Base-by-base conservation (phyloP, 2,113 vertebrate species). In the Stegastes partitus region DNA sequence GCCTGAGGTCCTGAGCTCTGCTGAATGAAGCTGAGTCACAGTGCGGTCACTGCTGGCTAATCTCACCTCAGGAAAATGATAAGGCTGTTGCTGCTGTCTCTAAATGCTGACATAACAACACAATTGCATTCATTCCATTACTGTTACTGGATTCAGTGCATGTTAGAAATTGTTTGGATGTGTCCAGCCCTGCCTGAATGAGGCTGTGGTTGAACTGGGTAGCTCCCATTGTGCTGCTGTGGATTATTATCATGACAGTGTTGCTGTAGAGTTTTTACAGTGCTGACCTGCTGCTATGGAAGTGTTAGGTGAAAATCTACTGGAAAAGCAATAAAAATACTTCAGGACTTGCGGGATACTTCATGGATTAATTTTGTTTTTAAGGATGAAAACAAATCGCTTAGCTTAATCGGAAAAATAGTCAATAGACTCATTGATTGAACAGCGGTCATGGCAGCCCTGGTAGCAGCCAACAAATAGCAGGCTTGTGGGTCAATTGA, bases 21-120 rank as follows among this genome's bases (percentile, higher is more conserved):
- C 79, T 61, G 53, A 64, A 18, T 47, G 45, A 10, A 1, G 72
- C 83, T 86, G 86, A 92, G 82, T 86, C 83, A 85, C 75, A 23
- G 50, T 54, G 62, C n/a, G 77, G 51, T 68, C 65, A 67, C 71
- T 69, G 57, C 77, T 57, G 64, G 69, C 68, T 67, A 66, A 68
- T 70, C 74, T 53, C 63, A 68, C 81, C 77, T 51, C 81, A 74
- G 71, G 49, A 69, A 65, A 59, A 79, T 23, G 68, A 72, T 64
- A 57, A 64, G 2, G 5, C 54, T 23, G 0, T 3, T 26, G 62
- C 72, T 74, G 18, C 69, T n/a, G 39, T 21, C 68, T 84, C 50
- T 53, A 25, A 74, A 70, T 21, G 47, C 62, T 68, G 80, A 64
- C 76, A 34, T 37, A 26, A 25, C 62, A 26, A 25, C 55, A 47